Evolutionary conservation across 1,140 invertebrate genomes (phyloP).

Genomic region (Alviniconcha marisindica): DNA sequence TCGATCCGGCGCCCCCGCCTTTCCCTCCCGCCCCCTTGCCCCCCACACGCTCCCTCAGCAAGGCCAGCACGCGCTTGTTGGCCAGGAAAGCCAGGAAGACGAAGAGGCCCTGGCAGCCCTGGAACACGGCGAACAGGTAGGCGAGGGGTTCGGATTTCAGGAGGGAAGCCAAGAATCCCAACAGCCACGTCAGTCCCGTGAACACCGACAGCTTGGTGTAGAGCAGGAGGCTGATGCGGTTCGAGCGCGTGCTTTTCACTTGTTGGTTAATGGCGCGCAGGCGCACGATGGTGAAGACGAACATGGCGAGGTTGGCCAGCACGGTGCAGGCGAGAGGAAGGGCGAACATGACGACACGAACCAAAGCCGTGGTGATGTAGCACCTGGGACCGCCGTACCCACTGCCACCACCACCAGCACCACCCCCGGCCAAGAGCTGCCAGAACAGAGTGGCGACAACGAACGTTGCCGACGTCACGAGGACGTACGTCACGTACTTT

Average conservation of each 20-base stretch:
- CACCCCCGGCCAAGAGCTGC: not conserved
- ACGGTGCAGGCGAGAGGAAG: not conserved
- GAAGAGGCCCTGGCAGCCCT: slow-evolving; percentile 23
- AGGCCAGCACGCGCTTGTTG: not conserved
- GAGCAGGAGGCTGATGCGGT: slow-evolving; percentile 7
- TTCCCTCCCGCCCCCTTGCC: not conserved
- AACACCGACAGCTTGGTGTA: slow-evolving; percentile 34
- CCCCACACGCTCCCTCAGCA: slow-evolving; percentile 15
- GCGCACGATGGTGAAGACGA: slow-evolving; percentile 3
- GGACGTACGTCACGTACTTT: slow-evolving; percentile 7
- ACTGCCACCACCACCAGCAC: not conserved
- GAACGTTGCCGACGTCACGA: not conserved
- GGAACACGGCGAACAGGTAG: slow-evolving; percentile 22
- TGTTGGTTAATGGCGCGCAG: not conserved
- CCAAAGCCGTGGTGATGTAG: slow-evolving; percentile 9
- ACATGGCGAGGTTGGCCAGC: slow-evolving; percentile 22
- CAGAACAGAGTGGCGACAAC: not conserved
- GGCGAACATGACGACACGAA: slow-evolving; percentile 14
- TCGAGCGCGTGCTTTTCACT: slow-evolving; percentile 13
- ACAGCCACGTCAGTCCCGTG: slow-evolving; percentile 29
- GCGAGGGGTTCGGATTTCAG: not conserved
- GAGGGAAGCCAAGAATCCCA: not conserved
- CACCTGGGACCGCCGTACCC: slow-evolving; percentile 2
- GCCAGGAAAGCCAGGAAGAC: slow-evolving; percentile 27
- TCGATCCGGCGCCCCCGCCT: no score